These are phyloP conservation scores for Cephus cinctus DNA, from an alignment of 1,140 invertebrate species.

Conservation along the genomic window DNA sequence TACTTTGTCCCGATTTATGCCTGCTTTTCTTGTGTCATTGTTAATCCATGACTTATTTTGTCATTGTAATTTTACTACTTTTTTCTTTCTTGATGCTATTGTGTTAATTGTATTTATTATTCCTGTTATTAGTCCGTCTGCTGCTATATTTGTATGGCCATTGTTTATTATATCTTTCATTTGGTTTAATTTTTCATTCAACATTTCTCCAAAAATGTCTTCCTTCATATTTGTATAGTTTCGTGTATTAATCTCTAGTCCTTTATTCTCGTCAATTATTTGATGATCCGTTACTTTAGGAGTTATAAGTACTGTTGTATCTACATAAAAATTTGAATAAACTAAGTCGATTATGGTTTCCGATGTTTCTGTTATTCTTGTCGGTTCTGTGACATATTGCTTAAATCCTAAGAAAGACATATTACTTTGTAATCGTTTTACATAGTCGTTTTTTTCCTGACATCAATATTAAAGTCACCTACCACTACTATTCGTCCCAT, in stretches of 20 bases:
- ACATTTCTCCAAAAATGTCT: not conserved
- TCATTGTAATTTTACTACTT: not conserved
- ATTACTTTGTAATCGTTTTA: slow-evolving; percentile 4
- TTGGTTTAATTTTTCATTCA: not conserved
- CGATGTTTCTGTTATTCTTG: slow-evolving; percentile 12
- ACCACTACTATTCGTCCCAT: slow-evolving; percentile 1
- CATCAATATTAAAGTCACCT: slow-evolving; percentile 14
- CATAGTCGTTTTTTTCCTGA: slow-evolving; percentile 6
- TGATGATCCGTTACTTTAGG: slow-evolving; percentile 14
- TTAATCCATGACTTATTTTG: slow-evolving; percentile 3
- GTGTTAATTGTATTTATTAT: slow-evolving; percentile 1
- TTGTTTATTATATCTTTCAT: not conserved
- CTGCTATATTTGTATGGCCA: not conserved
- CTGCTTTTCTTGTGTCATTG: not conserved
- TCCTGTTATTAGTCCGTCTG: not conserved
- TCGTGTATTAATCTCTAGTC: not conserved
- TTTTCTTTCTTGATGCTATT: not conserved
- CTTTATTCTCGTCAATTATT: not conserved
- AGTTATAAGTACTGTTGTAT: not conserved
- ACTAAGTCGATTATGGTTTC: slow-evolving; percentile 12
- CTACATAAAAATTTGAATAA: slow-evolving; percentile 10
- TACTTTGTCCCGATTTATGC: not conserved
- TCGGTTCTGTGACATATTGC: slow-evolving; percentile 6
- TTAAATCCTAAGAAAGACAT: slow-evolving; percentile 1
- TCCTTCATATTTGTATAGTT: not conserved